phyloP scores from a whole-genome alignment of 2,113 vertebrate species.

The Ptyas mucosa region DNA sequence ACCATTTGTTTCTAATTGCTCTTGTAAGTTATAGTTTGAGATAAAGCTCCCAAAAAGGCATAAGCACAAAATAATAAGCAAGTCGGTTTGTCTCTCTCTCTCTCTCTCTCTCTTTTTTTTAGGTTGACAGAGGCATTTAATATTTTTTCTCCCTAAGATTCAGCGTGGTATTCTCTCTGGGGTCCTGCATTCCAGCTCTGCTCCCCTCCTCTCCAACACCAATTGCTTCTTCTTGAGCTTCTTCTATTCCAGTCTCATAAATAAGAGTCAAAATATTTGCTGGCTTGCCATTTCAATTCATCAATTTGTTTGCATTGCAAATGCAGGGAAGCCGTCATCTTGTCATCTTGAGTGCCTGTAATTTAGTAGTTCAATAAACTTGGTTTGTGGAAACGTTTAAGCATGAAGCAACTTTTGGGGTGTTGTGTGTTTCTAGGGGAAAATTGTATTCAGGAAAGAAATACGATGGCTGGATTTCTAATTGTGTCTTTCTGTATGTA shows the following conservation, averaged over 20 bases:
- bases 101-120: constrained; percentile 23
- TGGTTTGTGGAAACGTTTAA: constrained; percentile 55
- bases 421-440: constrained; percentile 42
- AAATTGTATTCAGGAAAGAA: constrained; percentile 36
- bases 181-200: not conserved
- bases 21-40: constrained; percentile 72
- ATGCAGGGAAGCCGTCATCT: constrained; percentile 55
- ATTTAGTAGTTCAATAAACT: constrained; percentile 63
- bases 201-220: not conserved
- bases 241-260: constrained; percentile 48
- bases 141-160: constrained; percentile 2
- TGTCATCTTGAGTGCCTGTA: constrained; percentile 52
- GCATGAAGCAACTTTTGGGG: constrained; percentile 57
- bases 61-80: constrained; percentile 67
- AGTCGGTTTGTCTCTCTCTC: constrained; percentile 53
- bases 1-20: constrained; percentile 74
- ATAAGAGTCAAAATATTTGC: constrained; percentile 59
- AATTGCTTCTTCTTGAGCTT: constrained; percentile 36
- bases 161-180: constrained; percentile 29
- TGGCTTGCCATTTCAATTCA: constrained; percentile 43
- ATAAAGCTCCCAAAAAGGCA: constrained; percentile 70
- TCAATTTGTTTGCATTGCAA: constrained; percentile 57
- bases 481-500: not conserved
- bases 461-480: constrained; percentile 18
- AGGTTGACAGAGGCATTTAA: constrained; percentile 60